phyloP scores from a whole-genome alignment of 2,113 vertebrate genomes.

The Hemiprocne comata region DNA sequence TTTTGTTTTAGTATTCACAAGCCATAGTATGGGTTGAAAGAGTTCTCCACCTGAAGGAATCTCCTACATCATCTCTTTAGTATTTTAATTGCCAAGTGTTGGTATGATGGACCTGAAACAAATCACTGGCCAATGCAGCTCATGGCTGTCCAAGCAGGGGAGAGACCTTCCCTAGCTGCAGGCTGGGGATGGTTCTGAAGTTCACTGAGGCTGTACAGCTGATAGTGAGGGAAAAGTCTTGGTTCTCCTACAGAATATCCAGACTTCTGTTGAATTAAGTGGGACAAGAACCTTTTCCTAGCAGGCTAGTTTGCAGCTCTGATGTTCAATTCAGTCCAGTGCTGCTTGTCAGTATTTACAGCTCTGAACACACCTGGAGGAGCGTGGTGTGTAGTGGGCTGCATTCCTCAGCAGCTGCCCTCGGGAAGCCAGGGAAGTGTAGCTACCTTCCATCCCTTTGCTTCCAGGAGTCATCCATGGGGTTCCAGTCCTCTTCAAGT shows the following conservation, averaged over 20 bases:
- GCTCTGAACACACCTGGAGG: neutral
- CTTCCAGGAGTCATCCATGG: neutral
- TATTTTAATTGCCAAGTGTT: neutral
- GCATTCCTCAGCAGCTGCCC: too few relatives aligned
- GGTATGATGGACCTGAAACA: neutral
- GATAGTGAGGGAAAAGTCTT: neutral
- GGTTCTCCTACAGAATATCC: neutral
- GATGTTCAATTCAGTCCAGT: neutral
- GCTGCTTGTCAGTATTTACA: neutral
- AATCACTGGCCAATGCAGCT: neutral
- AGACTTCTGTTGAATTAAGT: too few relatives aligned
- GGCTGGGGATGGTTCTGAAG: neutral
- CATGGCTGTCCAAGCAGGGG: neutral
- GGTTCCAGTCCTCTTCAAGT: neutral
- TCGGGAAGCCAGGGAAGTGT: too few relatives aligned
- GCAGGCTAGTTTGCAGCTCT: neutral
- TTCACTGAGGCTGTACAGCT: neutral
- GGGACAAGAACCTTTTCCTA: neutral
- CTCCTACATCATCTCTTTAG: neutral
- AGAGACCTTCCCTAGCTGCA: neutral
- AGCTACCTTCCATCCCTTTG: too few relatives aligned
- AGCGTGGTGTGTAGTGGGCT: fast-evolving
- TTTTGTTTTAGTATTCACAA: neutral
- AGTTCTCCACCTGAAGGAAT: neutral
- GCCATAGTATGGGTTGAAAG: neutral